Evolutionary conservation across 1,140 invertebrate genomes (phyloP).

Genomic region (Centruroides sculpturatus): DNA sequence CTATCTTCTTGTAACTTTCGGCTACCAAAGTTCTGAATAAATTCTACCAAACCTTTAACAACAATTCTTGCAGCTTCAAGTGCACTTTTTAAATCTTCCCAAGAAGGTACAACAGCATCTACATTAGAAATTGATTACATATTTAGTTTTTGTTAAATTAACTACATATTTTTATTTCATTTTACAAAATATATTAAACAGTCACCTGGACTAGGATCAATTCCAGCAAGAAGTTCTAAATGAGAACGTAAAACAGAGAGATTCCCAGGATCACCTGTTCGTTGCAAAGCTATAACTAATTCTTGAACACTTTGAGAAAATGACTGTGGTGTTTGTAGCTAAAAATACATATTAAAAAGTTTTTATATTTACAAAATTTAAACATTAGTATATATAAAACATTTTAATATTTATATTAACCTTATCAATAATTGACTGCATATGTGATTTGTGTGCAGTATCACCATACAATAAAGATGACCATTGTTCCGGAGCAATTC

Average conservation of each 20-base stretch:
- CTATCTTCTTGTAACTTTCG: slow-evolving; percentile 29
- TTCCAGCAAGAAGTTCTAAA: slow-evolving; percentile 67
- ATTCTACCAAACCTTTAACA: slow-evolving; percentile 68
- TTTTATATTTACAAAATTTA: slow-evolving; percentile 29
- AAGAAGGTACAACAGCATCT: slow-evolving; percentile 52
- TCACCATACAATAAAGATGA: slow-evolving; percentile 92
- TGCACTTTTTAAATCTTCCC: slow-evolving; percentile 43
- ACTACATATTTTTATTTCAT: background rate
- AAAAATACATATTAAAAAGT: slow-evolving; percentile 25
- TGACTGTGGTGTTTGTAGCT: slow-evolving; percentile 79
- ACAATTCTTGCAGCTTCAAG: slow-evolving; percentile 65
- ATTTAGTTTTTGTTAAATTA: background rate
- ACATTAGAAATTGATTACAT: slow-evolving; percentile 1
- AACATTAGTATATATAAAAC: background rate
- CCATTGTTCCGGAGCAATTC: slow-evolving; percentile 98
- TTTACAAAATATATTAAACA: background rate
- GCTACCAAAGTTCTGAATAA: slow-evolving; percentile 50
- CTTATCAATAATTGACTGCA: slow-evolving; percentile 90
- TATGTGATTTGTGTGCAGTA: slow-evolving; percentile 86
- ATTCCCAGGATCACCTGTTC: slow-evolving; percentile 77
- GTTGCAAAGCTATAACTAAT: slow-evolving; percentile 75
- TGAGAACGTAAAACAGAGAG: slow-evolving; percentile 46
- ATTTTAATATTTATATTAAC: slow-evolving; percentile 19
- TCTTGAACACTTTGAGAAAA: slow-evolving; percentile 77
- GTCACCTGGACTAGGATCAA: slow-evolving; percentile 61